Evolutionary conservation across 92 coral and sea anemone species (phyloP).

Genomic region (Pocillopora grandis): DNA sequence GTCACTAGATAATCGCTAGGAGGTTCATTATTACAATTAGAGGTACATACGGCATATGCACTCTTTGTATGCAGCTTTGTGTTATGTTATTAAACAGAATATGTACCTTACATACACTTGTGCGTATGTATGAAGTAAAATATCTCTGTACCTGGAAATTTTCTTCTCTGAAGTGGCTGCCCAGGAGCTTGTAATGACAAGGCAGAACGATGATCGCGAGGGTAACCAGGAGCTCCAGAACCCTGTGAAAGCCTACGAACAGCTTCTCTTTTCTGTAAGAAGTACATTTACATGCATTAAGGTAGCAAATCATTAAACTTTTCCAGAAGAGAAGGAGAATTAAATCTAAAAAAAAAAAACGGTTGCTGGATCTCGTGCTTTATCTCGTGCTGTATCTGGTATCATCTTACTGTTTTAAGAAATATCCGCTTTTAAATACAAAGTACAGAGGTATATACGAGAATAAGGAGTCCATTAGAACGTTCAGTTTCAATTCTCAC

Average conservation of each 20-base stretch:
- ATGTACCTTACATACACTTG: not conserved
- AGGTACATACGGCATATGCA: too few relatives aligned
- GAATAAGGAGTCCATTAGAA: too few relatives aligned
- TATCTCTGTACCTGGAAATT: constrained; percentile 12
- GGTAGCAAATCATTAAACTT: not conserved
- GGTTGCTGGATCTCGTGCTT: not conserved
- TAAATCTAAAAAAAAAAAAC: too few relatives aligned
- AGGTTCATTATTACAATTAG: too few relatives aligned
- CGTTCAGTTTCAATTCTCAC: constrained; percentile 20
- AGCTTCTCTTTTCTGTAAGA: constrained; percentile 78
- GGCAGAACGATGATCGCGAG: not conserved
- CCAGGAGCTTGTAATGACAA: constrained; percentile 7
- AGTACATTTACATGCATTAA: not conserved
- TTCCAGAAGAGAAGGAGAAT: not conserved
- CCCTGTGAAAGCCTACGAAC: constrained; percentile 84
- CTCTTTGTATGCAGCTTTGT: too few relatives aligned
- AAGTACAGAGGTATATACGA: not conserved
- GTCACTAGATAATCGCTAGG: too few relatives aligned
- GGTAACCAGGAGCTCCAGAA: constrained; percentile 18
- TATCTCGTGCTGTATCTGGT: not conserved
- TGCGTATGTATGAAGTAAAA: too few relatives aligned
- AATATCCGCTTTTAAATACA: not conserved
- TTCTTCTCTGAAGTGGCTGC: constrained; percentile 20
- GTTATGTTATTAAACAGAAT: not conserved
- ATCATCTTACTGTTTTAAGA: not conserved